A percentile compares a stretch with the other conserved stretches of the same genome.
These are phyloP conservation scores for Conops quadrifasciatus DNA, from an alignment of 2,888 invertebrate species.

Conservation along the genomic window DNA sequence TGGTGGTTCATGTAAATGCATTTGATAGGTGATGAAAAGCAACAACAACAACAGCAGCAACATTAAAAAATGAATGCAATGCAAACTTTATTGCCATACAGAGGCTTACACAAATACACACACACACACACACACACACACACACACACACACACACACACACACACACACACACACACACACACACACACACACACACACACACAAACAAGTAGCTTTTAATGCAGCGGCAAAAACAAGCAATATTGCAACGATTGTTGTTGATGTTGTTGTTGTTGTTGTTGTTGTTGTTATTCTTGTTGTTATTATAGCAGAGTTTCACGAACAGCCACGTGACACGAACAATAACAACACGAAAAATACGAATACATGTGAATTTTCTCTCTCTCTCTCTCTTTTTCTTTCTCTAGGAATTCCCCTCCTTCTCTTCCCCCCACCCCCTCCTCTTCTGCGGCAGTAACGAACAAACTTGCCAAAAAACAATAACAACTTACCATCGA, in stretches of 20 bases:
- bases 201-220: not conserved
- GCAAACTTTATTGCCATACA: not conserved
- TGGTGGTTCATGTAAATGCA: slow-evolving; percentile 24
- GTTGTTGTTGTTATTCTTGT: too few relatives aligned
- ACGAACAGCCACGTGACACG: slow-evolving; percentile 29
- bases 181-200: slow-evolving; percentile 10
- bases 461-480: slow-evolving; percentile 14
- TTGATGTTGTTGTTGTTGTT: not conserved
- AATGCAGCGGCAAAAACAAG: not conserved
- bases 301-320: too few relatives aligned
- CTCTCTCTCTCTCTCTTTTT: not conserved
- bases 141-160: not conserved
- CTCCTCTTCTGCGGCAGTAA: not conserved
- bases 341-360: not conserved
- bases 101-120: slow-evolving; percentile 18
- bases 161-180: not conserved
- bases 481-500: slow-evolving; percentile 18
- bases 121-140: slow-evolving; percentile 16
- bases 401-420: too few relatives aligned
- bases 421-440: too few relatives aligned
- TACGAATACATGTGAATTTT: not conserved
- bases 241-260: slow-evolving; percentile 2
- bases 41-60: slow-evolving; percentile 4
- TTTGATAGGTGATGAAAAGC: slow-evolving; percentile 33
- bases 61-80: not conserved